phyloP scores from a whole-genome alignment of 1,140 invertebrate species.

The Panulirus ornatus region DNA sequence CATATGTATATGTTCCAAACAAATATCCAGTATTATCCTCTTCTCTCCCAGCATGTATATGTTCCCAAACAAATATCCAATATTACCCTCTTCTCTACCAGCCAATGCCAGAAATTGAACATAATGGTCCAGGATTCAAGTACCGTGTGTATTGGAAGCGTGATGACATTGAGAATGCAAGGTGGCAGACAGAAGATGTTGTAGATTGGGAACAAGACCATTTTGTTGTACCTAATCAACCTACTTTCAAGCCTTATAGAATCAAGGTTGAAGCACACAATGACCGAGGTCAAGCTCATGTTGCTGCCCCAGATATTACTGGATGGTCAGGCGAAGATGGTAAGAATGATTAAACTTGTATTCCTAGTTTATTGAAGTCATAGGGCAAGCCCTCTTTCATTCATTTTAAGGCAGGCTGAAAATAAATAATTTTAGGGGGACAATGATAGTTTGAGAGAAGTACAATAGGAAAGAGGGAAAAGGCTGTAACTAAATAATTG shows the following conservation, averaged over 20 bases:
- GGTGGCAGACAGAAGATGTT: conserved; percentile 87
- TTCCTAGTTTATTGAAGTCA: too few relatives aligned
- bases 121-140: conserved; percentile 95
- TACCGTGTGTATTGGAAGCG: conserved; percentile 93
- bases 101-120: conserved; percentile 97
- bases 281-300: conserved; percentile 91
- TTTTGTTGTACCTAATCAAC: conserved; percentile 87
- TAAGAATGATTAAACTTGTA: too few relatives aligned
- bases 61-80: too few relatives aligned
- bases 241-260: conserved; percentile 93
- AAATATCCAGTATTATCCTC: too few relatives aligned
- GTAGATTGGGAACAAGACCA: conserved; percentile 86
- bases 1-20: too few relatives aligned
- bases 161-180: conserved; percentile 85
- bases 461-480: too few relatives aligned
- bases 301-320: conserved; percentile 87
- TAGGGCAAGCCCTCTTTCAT: too few relatives aligned
- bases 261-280: conserved; percentile 97
- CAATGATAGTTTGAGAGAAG: too few relatives aligned
- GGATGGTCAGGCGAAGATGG: conserved; percentile 97
- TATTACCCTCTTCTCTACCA: conserved; percentile 77
- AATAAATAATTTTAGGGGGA: too few relatives aligned
- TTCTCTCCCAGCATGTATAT: too few relatives aligned
- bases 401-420: too few relatives aligned
- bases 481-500: too few relatives aligned